A percentile compares a stretch with the other conserved stretches of the same genome.
These are phyloP conservation scores for Micronycteris hirsuta DNA, from an alignment of 2,113 vertebrate species.

Conservation along the genomic window DNA sequence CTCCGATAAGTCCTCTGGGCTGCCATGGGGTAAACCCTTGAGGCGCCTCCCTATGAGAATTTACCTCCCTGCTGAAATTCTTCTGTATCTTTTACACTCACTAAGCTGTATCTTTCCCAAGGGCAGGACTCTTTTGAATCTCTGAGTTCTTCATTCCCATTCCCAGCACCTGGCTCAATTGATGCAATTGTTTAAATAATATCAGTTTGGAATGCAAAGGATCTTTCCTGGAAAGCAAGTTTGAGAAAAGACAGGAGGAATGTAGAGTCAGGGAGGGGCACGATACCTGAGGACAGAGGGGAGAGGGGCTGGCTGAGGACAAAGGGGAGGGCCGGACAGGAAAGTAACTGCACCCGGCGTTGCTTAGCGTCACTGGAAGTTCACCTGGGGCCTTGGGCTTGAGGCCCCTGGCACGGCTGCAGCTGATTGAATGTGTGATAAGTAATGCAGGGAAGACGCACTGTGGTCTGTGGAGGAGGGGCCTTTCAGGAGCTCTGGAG, in stretches of 20 bases:
- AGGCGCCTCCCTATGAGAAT: not conserved
- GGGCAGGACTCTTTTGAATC: not conserved
- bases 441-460: not conserved
- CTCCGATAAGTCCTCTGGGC: not conserved
- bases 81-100: not conserved
- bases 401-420: not conserved
- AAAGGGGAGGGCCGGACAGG: fast-evolving
- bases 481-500: not conserved
- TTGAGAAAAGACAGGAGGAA: not conserved
- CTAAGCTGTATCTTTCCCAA: not conserved
- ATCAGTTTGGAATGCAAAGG: not conserved
- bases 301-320: not conserved
- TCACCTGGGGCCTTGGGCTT: not conserved
- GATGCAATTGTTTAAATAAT: not conserved
- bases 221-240: not conserved
- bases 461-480: not conserved
- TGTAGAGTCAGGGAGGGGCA: too few relatives aligned
- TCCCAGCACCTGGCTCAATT: not conserved
- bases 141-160: not conserved
- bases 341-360: not conserved
- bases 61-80: not conserved
- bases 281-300: not conserved
- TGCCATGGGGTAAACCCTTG: not conserved
- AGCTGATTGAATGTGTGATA: not conserved
- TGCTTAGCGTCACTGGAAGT: not conserved